Base-by-base conservation (phyloP, 2,797 vertebrate genomes). In the Hybognathus amarus region DNA sequence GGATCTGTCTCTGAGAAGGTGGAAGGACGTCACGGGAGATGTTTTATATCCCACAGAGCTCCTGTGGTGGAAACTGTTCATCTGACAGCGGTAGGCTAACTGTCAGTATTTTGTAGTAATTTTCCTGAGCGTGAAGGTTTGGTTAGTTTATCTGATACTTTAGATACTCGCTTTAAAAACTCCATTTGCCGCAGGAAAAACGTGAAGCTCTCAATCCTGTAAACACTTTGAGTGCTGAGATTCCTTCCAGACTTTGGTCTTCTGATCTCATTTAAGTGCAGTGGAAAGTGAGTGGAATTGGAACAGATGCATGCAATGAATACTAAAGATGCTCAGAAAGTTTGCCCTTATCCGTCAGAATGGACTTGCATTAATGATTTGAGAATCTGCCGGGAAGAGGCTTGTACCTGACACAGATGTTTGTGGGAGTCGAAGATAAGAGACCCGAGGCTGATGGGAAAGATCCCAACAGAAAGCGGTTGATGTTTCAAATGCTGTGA, bases 21-120 rank as follows among this genome's bases (percentile, higher is more conserved):
- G 97, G 97, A 89, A 94, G 96, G 38, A 94, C 96, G 83, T 95
- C 96, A 94, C 96, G 95, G 95, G 97, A 99, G 92, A 96, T 93
- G 92, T 99, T 99, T 95, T 96, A 97, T 96, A 96, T 99, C 91
- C 96, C 97, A 85, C 97, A 97, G 92, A 97, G 96, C 89, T 94
- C 97, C 85, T 98, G 96, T 95, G 96, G 95, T 93, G 94, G 90
- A 91, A 97, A 97, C 96, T 98, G 97, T 95, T 96, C 97, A 7
- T 88, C 93, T 17, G 92, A 94, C 83, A 94, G 92, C 90, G 94
- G 94, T 95, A 77, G 84, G 91, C 69, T 87, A 77, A 83, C 83
- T 77, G 77, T 42, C 69, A 47, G 67, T 56, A 66, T 89, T 83
- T 77, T 75, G 67, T 74, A 75, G 59, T 38, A 22, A 47, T 86